Evolutionary conservation across 2,797 vertebrate species (phyloP), one percentile per base, ranked within the genome.

Genomic region (Bradypodion pumilum): DNA sequence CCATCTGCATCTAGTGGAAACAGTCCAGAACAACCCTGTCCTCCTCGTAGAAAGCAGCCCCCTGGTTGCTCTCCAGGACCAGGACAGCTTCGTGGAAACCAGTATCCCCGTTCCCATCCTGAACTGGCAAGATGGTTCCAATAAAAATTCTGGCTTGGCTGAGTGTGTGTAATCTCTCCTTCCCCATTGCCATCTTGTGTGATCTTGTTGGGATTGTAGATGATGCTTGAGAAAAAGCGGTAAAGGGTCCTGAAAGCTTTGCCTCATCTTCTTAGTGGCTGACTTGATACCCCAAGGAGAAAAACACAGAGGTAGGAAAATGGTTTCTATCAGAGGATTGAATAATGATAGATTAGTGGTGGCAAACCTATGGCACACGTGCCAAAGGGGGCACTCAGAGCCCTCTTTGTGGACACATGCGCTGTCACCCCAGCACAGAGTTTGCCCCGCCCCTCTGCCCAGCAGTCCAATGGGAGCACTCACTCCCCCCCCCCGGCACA

Each of bases 31-130:
- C 97, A 97, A 97, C 93, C 97, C 97, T 87, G 97, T 97, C 95
- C 97, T 99, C 95, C 96, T 99, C 90, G 96, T 98, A 96, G 98
- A 99, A 96, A 97, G 96, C 87, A 95, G 94, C 93, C 95, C 97
- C 90, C 92, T 97, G 95, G 95, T 92, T 95, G 96, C 96, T 93
- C 96, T 97, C 92, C 98, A 97, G 95, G 97, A 96, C 94, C 97
- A 97, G 96, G 98, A 99, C 93, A 96, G 96, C 97, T 96, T 98
- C 97, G 97, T 97, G 95, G 98, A 99, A 97, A 99, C 98, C 94
- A 97, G 97, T 96, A 98, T 99, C 94, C 97, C 97, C 0, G 98
- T 99, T 92, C 98, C 98, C 21, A 97, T 97, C 93, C 97, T 98
- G 95, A 97, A 97, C 97, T 98, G 97, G 97, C 98, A 98, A 96